Conservation (phyloP, 1,140 invertebrate species). For the Branchinecta lynchi region DNA sequence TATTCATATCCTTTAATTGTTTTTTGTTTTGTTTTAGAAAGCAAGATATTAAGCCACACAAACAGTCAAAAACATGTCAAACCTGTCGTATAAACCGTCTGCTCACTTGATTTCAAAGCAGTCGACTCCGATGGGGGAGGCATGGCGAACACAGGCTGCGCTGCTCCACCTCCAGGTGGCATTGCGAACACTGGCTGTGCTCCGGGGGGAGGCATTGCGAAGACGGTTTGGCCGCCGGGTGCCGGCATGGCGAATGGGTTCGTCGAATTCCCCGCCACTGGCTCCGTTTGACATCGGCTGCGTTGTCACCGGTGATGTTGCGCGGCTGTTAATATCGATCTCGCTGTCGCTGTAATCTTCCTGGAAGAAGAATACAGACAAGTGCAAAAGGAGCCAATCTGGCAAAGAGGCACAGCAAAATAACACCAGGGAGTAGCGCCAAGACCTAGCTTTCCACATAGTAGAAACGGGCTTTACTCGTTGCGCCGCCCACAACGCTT, state of each 20-base stretch:
- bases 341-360: neutral
- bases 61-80: neutral
- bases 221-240: neutral
- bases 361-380: neutral
- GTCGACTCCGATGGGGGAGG: conserved; percentile 1
- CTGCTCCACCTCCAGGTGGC: neutral
- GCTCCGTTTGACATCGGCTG: neutral
- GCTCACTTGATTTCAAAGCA: conserved; percentile 7
- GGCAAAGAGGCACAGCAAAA: too few relatives aligned
- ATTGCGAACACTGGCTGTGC: neutral
- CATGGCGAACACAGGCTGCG: neutral
- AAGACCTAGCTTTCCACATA: too few relatives aligned
- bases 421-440: too few relatives aligned
- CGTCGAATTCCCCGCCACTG: neutral
- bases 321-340: neutral
- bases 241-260: neutral
- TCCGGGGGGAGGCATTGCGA: neutral
- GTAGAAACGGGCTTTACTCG: too few relatives aligned
- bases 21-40: too few relatives aligned
- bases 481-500: too few relatives aligned
- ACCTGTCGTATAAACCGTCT: neutral
- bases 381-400: too few relatives aligned
- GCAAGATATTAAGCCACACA: too few relatives aligned
- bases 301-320: neutral
- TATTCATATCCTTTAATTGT: too few relatives aligned